These are phyloP conservation scores for Leptosomus discolor DNA, from an alignment of 2,113 vertebrate genomes.

Conservation along the genomic window DNA sequence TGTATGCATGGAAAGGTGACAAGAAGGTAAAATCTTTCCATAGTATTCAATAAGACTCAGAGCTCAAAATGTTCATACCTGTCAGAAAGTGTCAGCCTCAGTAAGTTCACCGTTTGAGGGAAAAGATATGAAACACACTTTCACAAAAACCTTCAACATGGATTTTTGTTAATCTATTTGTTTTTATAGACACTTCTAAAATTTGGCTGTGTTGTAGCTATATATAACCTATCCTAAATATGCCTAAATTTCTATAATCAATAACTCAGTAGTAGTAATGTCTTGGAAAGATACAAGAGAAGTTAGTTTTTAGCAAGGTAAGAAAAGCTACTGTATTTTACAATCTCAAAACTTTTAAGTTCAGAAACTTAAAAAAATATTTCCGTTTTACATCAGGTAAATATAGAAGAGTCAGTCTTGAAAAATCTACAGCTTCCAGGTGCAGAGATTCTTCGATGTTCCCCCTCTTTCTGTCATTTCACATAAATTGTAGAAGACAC, in stretches of 20 bases:
- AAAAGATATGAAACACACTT: not conserved
- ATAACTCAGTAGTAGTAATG: not conserved
- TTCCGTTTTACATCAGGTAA: not conserved
- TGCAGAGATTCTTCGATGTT: not conserved
- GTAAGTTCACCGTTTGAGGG: not conserved
- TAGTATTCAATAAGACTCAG: not conserved
- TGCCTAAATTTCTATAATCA: not conserved
- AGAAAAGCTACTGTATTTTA: not conserved
- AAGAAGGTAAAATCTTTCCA: slow-evolving; percentile 1
- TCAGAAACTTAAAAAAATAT: not conserved
- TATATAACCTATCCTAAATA: not conserved
- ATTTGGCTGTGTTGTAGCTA: not conserved
- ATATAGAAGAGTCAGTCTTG: not conserved
- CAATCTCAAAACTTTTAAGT: not conserved
- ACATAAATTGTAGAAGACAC: not conserved
- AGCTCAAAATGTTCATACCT: not conserved
- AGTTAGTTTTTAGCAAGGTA: not conserved
- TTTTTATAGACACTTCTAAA: not conserved
- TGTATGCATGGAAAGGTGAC: slow-evolving; percentile 3
- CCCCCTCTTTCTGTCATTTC: not conserved
- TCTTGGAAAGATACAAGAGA: not conserved
- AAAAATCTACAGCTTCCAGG: not conserved
- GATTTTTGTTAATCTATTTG: not conserved
- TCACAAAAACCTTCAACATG: not conserved
- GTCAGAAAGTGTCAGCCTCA: not conserved